Conservation (phyloP, 2,113 vertebrate genomes). For the Labrus mixtus region DNA sequence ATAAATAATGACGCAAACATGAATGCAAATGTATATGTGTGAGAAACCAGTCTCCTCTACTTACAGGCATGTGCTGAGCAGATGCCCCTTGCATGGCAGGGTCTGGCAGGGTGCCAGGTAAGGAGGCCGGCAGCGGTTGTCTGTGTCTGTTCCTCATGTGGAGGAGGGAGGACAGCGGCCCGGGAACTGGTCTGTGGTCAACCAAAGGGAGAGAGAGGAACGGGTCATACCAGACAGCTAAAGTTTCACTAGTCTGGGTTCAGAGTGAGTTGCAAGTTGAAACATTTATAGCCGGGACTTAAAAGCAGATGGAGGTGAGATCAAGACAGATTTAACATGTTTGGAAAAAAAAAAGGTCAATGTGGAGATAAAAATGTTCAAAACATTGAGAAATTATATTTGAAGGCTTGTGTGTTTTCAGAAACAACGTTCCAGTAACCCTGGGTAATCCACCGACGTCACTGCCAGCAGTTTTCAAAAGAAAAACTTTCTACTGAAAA, state of each 20-base stretch:
- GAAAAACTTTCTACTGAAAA: neutral
- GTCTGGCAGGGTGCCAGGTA: slow-evolving; percentile 95
- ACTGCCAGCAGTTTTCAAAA: slow-evolving; percentile 1
- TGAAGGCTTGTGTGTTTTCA: neutral
- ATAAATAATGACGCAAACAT: slow-evolving; percentile 44
- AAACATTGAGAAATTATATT: neutral
- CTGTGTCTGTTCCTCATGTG: slow-evolving; percentile 95
- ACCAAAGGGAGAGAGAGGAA: slow-evolving; percentile 13
- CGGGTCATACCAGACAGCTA: slow-evolving; percentile 37
- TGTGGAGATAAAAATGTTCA: neutral
- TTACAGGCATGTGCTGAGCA: slow-evolving; percentile 93
- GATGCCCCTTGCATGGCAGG: slow-evolving; percentile 95
- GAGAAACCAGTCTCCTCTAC: slow-evolving; percentile 59
- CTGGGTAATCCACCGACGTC: neutral
- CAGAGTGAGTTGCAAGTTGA: slow-evolving; percentile 48
- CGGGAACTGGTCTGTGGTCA: slow-evolving; percentile 89
- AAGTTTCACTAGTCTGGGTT: slow-evolving; percentile 55
- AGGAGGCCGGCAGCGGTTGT: slow-evolving; percentile 94
- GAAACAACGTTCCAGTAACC: neutral
- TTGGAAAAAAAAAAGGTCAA: neutral
- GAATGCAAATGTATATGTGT: slow-evolving; percentile 24
- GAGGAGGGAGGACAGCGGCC: slow-evolving; percentile 92
- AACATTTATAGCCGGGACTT: slow-evolving; percentile 44
- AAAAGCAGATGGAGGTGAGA: slow-evolving; percentile 18
- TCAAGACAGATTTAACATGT: neutral